Conservation (phyloP, 2,888 invertebrate genomes). For the Ormia ochracea region DNA sequence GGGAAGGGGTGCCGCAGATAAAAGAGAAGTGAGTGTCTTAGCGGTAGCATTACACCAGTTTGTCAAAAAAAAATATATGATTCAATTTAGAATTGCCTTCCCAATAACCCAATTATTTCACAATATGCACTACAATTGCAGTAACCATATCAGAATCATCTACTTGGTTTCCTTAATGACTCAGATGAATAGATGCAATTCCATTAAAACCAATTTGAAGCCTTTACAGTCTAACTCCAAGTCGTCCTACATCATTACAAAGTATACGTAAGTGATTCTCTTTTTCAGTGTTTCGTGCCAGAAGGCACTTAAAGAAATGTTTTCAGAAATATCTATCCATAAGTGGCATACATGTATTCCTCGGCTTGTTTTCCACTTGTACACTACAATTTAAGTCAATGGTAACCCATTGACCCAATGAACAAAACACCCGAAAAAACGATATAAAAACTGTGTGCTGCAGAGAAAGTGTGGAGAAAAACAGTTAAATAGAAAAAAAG, state of each 20-base stretch:
- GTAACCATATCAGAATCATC: too few relatives aligned
- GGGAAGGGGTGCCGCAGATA: too few relatives aligned
- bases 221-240: neutral
- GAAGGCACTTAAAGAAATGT: conserved; percentile 1
- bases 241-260: neutral
- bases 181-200: too few relatives aligned
- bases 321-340: neutral
- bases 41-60: too few relatives aligned
- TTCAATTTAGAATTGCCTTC: too few relatives aligned
- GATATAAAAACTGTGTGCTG: neutral
- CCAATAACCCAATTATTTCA: neutral
- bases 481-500: neutral
- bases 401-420: conserved; percentile 62
- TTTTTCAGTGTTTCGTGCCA: conserved; percentile 25
- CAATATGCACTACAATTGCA: too few relatives aligned
- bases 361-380: conserved; percentile 55
- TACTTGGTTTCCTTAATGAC: neutral
- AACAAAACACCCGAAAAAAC: conserved; percentile 21
- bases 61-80: neutral
- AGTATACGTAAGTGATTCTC: neutral
- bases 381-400: conserved; percentile 60
- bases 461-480: neutral
- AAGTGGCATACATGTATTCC: neutral
- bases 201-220: neutral
- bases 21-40: too few relatives aligned